Conservation (phyloP, 1,140 invertebrate species). For the Drosophila malerkotliana region DNA sequence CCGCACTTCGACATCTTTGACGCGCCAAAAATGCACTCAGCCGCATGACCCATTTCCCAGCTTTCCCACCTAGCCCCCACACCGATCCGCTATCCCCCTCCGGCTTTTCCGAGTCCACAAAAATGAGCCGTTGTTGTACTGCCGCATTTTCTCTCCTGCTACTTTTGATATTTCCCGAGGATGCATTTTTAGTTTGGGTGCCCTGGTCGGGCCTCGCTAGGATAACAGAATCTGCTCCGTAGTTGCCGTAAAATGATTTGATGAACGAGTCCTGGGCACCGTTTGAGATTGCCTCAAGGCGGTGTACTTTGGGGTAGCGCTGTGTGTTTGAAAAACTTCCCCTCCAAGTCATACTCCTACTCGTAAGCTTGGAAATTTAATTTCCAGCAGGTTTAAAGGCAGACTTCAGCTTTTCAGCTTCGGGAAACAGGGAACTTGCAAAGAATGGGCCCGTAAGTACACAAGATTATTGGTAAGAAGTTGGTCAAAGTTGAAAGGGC, state of each 20-base stretch:
- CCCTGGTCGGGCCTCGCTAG: not conserved
- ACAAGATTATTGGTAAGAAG: constrained; percentile 39
- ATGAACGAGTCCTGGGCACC: constrained; percentile 63
- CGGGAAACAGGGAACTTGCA: constrained; percentile 10
- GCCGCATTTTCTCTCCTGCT: constrained; percentile 14
- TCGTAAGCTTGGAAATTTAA: constrained; percentile 50
- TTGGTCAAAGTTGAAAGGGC: constrained; percentile 32
- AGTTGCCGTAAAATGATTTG: constrained; percentile 79
- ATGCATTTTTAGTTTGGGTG: constrained; percentile 22
- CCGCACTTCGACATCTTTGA: constrained; percentile 74
- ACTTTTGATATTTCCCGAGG: constrained; percentile 30
- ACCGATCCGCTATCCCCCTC: not conserved
- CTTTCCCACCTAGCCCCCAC: constrained; percentile 12
- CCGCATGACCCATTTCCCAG: constrained; percentile 77
- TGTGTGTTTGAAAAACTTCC: constrained; percentile 28
- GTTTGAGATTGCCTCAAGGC: constrained; percentile 35
- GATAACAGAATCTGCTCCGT: constrained; percentile 34
- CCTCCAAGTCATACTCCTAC: not conserved
- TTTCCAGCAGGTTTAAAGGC: constrained; percentile 34
- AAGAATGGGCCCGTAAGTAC: constrained; percentile 30
- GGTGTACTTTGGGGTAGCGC: not conserved
- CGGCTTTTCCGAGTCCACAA: constrained; percentile 27
- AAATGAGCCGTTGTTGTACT: constrained; percentile 50
- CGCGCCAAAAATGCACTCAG: constrained; percentile 79
- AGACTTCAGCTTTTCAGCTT: constrained; percentile 29